These are phyloP conservation scores for Drosophila kambysellisi DNA, from an alignment of 2,888 invertebrate genomes.

Conservation along the genomic window DNA sequence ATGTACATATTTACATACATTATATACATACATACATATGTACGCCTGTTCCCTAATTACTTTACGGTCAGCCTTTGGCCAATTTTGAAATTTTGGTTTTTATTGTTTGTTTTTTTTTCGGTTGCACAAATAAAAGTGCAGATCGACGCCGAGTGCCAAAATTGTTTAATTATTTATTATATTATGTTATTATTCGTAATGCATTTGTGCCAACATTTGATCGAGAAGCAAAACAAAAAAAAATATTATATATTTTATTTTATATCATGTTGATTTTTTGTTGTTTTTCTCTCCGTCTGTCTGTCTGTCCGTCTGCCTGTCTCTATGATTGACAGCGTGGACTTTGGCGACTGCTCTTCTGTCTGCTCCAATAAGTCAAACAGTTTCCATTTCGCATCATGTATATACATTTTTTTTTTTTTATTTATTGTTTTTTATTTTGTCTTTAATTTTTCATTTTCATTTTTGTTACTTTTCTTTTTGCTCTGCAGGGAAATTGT, in stretches of 20 bases:
- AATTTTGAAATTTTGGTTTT: neutral
- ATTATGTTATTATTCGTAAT: conserved; percentile 1
- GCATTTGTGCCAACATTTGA: neutral
- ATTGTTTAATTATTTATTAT: conserved; percentile 33
- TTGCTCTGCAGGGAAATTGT: conserved; percentile 61
- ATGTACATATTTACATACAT: neutral
- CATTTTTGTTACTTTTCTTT: conserved; percentile 18
- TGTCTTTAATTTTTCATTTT: neutral
- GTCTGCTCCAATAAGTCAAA: conserved; percentile 78
- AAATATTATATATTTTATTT: neutral
- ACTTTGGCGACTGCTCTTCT: conserved; percentile 55
- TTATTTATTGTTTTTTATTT: neutral
- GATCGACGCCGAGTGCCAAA: neutral
- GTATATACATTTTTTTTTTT: conserved; percentile 9
- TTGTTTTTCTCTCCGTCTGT: neutral
- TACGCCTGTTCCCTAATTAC: neutral
- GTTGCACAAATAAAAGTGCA: conserved; percentile 1
- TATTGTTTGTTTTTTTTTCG: neutral
- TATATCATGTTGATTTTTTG: neutral
- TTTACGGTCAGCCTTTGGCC: neutral
- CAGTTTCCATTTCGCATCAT: conserved; percentile 72
- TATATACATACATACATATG: neutral
- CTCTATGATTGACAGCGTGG: conserved; percentile 59
- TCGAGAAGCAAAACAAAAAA: neutral
- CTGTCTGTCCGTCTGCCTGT: conserved; percentile 19